These are phyloP conservation scores for Triplophysa bombifrons DNA, from an alignment of 2,797 vertebrate species.

Conservation along the genomic window DNA sequence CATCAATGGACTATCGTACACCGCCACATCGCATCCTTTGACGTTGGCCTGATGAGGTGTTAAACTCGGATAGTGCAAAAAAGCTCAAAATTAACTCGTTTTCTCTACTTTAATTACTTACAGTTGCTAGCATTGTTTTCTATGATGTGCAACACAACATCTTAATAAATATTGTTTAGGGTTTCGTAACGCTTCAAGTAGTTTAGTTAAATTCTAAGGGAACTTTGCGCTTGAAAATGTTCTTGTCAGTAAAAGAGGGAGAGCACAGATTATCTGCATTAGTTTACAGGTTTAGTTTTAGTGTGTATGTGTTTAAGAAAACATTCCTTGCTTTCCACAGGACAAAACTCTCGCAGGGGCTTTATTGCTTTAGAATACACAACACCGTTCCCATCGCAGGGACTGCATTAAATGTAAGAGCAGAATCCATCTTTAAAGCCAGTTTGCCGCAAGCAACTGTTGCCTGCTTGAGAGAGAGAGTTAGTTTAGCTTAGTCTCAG, in stretches of 20 bases:
- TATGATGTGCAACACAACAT: no score
- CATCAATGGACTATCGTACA: no score
- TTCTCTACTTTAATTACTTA: no score
- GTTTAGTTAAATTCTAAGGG: no score
- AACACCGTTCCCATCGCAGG: neutral
- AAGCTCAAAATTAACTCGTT: no score
- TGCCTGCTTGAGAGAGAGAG: neutral
- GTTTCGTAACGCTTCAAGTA: no score
- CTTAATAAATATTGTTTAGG: no score
- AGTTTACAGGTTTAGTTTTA: neutral
- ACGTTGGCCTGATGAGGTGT: no score
- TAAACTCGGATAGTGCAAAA: no score
- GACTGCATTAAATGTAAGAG: constrained; percentile 11
- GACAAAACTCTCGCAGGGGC: neutral
- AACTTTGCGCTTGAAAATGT: neutral
- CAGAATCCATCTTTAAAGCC: neutral
- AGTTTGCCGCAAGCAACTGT: constrained; percentile 5
- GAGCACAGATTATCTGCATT: neutral
- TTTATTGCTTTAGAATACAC: constrained; percentile 12
- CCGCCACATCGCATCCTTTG: no score
- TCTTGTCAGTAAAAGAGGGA: neutral
- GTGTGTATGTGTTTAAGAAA: neutral
- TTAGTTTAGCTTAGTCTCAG: constrained; percentile 10
- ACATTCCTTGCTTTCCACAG: constrained; percentile 4
- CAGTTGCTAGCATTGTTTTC: no score